Evolutionary conservation across 2,113 vertebrate species (phyloP).

Genomic region (Alosa alosa): DNA sequence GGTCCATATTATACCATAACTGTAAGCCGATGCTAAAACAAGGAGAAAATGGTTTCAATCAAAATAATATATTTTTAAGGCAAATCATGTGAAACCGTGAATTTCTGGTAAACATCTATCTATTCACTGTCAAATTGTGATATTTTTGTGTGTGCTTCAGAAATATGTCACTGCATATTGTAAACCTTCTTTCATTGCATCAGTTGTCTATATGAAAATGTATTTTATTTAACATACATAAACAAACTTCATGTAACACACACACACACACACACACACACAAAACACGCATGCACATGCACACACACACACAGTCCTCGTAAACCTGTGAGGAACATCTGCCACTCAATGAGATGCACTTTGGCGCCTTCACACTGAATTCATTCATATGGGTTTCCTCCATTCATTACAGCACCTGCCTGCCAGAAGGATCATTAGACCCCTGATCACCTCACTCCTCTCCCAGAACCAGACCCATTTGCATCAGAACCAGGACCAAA

Average conservation of each 20-base stretch:
- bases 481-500: conserved; percentile 3
- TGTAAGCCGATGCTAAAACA: too few relatives aligned
- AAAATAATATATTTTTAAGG: not conserved
- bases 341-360: conserved; percentile 13
- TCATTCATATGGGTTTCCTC: not conserved
- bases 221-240: not conserved
- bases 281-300: not conserved
- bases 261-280: not conserved
- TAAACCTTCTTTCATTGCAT: not conserved
- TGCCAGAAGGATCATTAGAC: conserved; percentile 16
- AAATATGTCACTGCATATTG: not conserved
- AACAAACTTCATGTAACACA: not conserved
- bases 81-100: not conserved
- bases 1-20: too few relatives aligned
- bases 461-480: not conserved
- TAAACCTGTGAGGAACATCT: conserved; percentile 14
- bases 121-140: not conserved
- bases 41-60: not conserved
- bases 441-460: conserved; percentile 6
- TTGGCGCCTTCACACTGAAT: conserved; percentile 5
- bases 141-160: not conserved
- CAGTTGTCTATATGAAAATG: not conserved
- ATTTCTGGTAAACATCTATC: not conserved
- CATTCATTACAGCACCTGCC: conserved; percentile 1
- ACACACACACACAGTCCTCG: not conserved